Conservation (phyloP, 2,113 vertebrate species). For the Terrapene triunguis region DNA sequence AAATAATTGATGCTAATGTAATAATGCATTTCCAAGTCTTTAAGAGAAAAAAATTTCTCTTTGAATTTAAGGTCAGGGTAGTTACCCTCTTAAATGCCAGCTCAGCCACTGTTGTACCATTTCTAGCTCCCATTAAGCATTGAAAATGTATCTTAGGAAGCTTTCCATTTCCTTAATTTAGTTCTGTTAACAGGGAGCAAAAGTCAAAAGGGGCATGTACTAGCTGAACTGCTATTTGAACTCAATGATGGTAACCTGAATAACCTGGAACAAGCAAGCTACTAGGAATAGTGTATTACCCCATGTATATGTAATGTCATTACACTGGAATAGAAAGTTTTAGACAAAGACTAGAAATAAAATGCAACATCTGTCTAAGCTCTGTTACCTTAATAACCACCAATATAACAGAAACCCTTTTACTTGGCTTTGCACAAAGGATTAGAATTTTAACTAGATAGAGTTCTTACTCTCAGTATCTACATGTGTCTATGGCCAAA, state of each 20-base stretch:
- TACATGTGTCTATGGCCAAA: not conserved
- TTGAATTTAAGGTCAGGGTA: constrained; percentile 52
- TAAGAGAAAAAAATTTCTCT: constrained; percentile 45
- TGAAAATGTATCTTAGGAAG: constrained; percentile 52
- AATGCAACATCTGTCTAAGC: not conserved
- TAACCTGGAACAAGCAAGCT: constrained; percentile 47
- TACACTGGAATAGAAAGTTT: not conserved
- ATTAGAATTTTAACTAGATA: not conserved
- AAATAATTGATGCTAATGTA: constrained; percentile 56
- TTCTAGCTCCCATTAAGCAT: constrained; percentile 16
- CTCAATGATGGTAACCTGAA: constrained; percentile 19
- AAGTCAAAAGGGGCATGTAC: constrained; percentile 26
- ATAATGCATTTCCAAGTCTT: constrained; percentile 47
- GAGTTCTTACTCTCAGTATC: not conserved
- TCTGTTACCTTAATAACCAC: not conserved
- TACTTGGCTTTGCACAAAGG: not conserved
- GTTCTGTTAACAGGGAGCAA: not conserved
- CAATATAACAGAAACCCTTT: not conserved
- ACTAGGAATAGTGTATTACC: constrained; percentile 22
- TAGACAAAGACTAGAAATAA: not conserved
- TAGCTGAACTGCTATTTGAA: constrained; percentile 43
- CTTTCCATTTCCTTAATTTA: constrained; percentile 29
- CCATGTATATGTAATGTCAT: not conserved
- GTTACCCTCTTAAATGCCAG: constrained; percentile 59
- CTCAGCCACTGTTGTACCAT: constrained; percentile 6